Percentiles rank a stretch among this genome's conserved stretches.
phyloP scores from a whole-genome alignment of 1,140 invertebrate species.

The Homarus americanus region DNA sequence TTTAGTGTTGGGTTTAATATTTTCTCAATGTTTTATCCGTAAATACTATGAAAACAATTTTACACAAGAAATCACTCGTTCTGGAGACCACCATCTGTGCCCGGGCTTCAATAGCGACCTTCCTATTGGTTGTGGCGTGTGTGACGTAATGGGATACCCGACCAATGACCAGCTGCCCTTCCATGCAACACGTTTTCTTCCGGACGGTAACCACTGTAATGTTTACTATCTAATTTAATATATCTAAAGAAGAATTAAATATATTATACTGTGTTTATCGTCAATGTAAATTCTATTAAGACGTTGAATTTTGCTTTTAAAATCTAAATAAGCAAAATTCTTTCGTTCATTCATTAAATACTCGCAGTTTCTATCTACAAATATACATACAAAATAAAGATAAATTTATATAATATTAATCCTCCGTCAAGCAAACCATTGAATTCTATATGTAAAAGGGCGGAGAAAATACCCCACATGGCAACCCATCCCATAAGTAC shows the following conservation, averaged over 20 bases:
- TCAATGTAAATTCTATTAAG: too few relatives aligned
- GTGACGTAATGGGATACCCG: slow-evolving; percentile 37
- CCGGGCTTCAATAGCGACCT: slow-evolving; percentile 5
- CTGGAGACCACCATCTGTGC: slow-evolving; percentile 51
- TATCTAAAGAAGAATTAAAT: too few relatives aligned
- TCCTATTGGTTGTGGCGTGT: slow-evolving; percentile 35
- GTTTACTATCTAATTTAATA: neutral
- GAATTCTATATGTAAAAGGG: too few relatives aligned
- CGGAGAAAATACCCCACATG: too few relatives aligned
- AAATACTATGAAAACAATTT: slow-evolving; percentile 31
- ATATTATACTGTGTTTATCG: too few relatives aligned
- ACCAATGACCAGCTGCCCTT: neutral
- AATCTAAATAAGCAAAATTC: too few relatives aligned
- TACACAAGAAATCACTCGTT: slow-evolving; percentile 54
- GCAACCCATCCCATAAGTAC: slow-evolving; percentile 63
- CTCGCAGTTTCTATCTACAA: too few relatives aligned
- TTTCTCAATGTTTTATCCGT: neutral
- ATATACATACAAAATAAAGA: too few relatives aligned
- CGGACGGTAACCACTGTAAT: neutral
- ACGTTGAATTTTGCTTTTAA: too few relatives aligned
- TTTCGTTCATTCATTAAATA: too few relatives aligned
- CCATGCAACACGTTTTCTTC: neutral
- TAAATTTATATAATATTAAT: too few relatives aligned
- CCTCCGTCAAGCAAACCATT: too few relatives aligned
- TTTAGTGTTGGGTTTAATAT: neutral